Conservation (phyloP, 2,888 invertebrate genomes). For the Notodonta ziczac region DNA sequence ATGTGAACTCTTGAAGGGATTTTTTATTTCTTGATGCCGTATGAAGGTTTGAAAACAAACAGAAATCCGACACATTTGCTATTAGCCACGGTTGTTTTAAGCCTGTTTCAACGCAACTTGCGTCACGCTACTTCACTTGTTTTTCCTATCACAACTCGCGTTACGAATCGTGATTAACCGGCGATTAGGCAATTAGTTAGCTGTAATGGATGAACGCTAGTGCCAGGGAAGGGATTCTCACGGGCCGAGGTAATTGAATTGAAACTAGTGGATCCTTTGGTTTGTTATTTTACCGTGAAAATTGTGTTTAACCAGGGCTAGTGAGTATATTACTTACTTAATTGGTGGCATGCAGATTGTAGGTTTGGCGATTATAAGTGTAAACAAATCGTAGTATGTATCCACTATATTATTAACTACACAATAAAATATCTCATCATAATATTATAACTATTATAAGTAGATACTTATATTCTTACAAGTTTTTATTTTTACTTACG, state of each 20-base stretch:
- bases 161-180: constrained; percentile 64
- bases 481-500: too few relatives aligned
- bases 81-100: constrained; percentile 18
- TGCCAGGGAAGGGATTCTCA: constrained; percentile 4
- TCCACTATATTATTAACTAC: too few relatives aligned
- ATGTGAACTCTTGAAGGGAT: too few relatives aligned
- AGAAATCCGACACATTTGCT: background rate
- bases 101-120: constrained; percentile 7
- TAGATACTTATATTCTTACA: too few relatives aligned
- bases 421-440: too few relatives aligned
- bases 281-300: background rate
- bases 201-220: constrained; percentile 42
- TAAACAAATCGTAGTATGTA: too few relatives aligned
- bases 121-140: constrained; percentile 25
- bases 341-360: too few relatives aligned
- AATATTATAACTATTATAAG: too few relatives aligned
- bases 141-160: constrained; percentile 41
- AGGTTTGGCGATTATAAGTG: too few relatives aligned
- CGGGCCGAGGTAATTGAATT: constrained; percentile 6
- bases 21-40: background rate
- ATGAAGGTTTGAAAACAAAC: constrained; percentile 1
- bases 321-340: background rate
- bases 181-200: constrained; percentile 70
- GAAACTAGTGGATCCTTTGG: constrained; percentile 1
- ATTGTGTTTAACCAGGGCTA: background rate